Base-by-base conservation (phyloP, 2,888 invertebrate genomes). In the Emesis furor region DNA sequence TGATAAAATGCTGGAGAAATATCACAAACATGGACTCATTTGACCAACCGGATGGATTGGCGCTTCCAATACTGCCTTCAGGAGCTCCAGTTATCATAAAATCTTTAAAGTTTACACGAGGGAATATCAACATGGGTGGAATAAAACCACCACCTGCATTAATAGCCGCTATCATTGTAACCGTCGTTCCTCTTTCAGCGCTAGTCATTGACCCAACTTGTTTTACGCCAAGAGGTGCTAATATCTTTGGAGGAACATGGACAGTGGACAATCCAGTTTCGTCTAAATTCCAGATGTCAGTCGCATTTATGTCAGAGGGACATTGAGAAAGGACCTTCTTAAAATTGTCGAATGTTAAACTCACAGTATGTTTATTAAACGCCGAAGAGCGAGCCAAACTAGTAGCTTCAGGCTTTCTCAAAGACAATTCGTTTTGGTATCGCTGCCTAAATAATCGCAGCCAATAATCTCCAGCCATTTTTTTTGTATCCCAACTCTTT, bases 241-340 rank as follows among this genome's bases (percentile, higher is more conserved):
- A 24, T 51, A 92, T 85, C 86, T 91, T 90, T 59, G 86, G 84
- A 80, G 91, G 89, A 24, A 76, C 79, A 67, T 91, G 90, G 51
- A 92, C 91, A 32, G 91, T 92, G 32, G 86, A 85, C 51, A 90
- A 68, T 37, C 90, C 90, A 42, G 89, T 90, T 76, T 91, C 90
- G 75, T 92, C 91, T 69, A 83, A 71, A 85, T 91, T 91, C 84
- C 84, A 90, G 51, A 91, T 91, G 67, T 85, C 67, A 78, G 81
- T 75, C 39, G 86, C 86, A 72, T 80, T 75, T 80, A 85, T 75
- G 59, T 89, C 84, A 69, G 80, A 75, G 14, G 83, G 69, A 79
- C 82, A 84, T 78, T 84, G 55, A 74, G 75, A 76, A 69, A 87
- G 68, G 68, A 81, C 79, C 77, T 91, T 83, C 89, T 87, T 82